These are phyloP conservation scores for Tiliqua scincoides DNA, from an alignment of 2,113 vertebrate genomes.

Conservation along the genomic window DNA sequence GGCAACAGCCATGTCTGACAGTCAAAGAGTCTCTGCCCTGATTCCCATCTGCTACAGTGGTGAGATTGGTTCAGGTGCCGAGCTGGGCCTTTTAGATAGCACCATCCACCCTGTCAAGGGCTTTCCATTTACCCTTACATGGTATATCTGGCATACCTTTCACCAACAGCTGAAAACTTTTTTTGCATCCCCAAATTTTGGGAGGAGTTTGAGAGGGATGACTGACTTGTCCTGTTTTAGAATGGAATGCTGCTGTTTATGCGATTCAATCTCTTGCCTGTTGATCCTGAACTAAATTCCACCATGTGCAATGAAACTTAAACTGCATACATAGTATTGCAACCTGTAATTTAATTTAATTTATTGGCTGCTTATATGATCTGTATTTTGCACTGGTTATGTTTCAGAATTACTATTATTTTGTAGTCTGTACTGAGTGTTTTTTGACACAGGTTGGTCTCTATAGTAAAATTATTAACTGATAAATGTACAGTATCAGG, in stretches of 20 bases:
- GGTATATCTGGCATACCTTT: no score
- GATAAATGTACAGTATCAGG: neutral
- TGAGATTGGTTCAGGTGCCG: neutral
- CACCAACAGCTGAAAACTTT: neutral
- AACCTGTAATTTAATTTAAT: no score
- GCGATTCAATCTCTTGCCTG: no score
- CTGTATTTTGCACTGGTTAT: neutral
- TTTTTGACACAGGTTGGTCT: neutral
- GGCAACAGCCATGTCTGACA: neutral
- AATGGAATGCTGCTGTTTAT: no score
- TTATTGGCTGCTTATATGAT: no score
- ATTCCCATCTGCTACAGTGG: neutral
- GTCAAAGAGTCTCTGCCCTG: neutral
- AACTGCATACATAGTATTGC: no score
- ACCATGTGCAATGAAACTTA: no score
- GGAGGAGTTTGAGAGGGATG: no score
- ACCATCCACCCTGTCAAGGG: neutral
- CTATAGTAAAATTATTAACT: neutral
- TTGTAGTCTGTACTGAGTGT: neutral
- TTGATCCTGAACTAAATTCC: no score
- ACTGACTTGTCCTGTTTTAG: no score
- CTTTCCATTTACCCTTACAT: neutral
- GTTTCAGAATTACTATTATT: neutral
- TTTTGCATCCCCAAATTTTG: no score
- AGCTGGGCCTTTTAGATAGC: neutral